Conservation (phyloP, 2,797 vertebrate species). For the Cryptoblepharus egeriae region DNA sequence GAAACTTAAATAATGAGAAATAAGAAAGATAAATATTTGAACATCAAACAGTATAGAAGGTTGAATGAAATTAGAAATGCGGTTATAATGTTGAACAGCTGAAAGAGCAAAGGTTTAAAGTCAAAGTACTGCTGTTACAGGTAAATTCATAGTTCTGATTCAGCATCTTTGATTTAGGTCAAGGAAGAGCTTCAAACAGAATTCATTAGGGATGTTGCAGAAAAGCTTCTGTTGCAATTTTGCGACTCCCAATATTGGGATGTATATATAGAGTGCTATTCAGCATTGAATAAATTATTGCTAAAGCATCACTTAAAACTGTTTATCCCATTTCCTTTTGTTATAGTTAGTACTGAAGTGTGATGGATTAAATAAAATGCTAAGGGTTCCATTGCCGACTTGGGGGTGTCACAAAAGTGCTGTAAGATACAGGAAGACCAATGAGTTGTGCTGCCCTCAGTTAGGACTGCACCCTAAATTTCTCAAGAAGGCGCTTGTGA, state of each 20-base stretch:
- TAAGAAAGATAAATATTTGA: too few species aligned
- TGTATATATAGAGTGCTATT: neutral
- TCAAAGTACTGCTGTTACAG: neutral
- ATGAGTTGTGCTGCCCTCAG: too few species aligned
- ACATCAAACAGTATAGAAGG: too few species aligned
- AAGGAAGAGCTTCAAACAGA: neutral
- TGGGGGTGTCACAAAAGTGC: too few species aligned
- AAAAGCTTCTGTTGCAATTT: neutral
- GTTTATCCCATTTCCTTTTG: neutral
- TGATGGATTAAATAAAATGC: neutral
- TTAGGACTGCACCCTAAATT: too few species aligned
- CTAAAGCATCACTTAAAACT: neutral
- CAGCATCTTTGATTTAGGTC: neutral
- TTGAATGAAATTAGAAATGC: too few species aligned
- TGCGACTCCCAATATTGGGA: neutral
- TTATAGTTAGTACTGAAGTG: neutral
- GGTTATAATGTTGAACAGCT: too few species aligned
- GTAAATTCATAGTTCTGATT: conserved; percentile 1
- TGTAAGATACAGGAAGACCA: too few species aligned
- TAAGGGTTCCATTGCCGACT: too few species aligned
- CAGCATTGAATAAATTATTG: neutral
- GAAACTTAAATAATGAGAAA: too few species aligned
- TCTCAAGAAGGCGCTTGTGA: neutral
- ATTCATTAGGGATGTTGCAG: neutral
- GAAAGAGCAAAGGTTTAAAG: too few species aligned